Conservation (phyloP, 2,797 vertebrate species). For the Nasua narica region DNA sequence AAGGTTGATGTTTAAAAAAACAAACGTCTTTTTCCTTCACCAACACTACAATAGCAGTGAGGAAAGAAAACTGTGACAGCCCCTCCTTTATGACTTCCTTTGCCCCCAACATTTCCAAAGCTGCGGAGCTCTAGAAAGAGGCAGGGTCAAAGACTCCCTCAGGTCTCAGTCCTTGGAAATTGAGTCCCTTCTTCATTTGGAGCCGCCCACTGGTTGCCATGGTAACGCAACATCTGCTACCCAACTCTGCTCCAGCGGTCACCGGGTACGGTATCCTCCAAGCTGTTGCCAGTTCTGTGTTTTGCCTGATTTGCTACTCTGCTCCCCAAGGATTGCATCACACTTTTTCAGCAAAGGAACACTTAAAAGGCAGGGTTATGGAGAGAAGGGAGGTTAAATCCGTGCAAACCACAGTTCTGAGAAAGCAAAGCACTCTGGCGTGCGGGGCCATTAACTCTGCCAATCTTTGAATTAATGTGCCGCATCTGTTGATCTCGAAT, state of each 20-base stretch:
- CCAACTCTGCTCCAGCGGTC: conserved; percentile 62
- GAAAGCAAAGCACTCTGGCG: not conserved
- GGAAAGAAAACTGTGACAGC: not conserved
- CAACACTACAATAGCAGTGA: not conserved
- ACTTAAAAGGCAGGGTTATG: not conserved
- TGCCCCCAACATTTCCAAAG: not conserved
- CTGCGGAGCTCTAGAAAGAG: not conserved
- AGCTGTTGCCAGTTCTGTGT: not conserved
- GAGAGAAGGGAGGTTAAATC: not conserved
- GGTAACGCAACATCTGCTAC: conserved; percentile 64
- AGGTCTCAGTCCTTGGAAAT: conserved; percentile 47
- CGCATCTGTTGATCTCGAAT: conserved; percentile 12
- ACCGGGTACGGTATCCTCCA: conserved; percentile 36
- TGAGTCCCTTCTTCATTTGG: conserved; percentile 40
- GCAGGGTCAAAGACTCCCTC: conserved; percentile 42
- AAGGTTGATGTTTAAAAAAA: not conserved
- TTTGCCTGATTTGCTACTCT: not conserved
- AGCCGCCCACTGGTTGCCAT: conserved; percentile 53
- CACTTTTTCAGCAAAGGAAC: not conserved
- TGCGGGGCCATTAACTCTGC: conserved; percentile 3
- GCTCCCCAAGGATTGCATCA: not conserved
- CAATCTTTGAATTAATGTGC: conserved; percentile 9
- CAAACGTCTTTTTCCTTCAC: not conserved
- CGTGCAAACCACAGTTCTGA: not conserved
- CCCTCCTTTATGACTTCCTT: not conserved